Evolutionary conservation across 1,140 invertebrate species (phyloP).

Genomic region (Aricia agestis): DNA sequence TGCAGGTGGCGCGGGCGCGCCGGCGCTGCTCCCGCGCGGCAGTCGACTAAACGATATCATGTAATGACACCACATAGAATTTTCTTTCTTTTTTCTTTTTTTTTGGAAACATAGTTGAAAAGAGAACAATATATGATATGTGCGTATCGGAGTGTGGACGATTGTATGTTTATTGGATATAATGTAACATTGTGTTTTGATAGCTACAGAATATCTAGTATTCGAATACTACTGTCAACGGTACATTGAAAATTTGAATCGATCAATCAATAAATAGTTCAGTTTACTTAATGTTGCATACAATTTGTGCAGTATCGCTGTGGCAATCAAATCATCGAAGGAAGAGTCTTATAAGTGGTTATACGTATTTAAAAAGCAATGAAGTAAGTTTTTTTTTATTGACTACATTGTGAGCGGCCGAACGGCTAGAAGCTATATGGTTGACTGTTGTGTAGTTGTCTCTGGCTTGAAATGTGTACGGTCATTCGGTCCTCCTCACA

Average conservation of each 20-base stretch:
- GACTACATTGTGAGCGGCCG: conserved; percentile 27
- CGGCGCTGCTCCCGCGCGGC: conserved; percentile 41
- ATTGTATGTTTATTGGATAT: conserved; percentile 63
- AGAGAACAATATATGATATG: conserved; percentile 61
- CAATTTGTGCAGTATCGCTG: conserved; percentile 21
- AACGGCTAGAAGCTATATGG: conserved; percentile 47
- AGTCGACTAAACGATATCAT: conserved; percentile 57
- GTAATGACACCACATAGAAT: conserved; percentile 67
- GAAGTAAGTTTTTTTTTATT: conserved; percentile 4
- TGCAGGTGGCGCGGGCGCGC: conserved; percentile 47
- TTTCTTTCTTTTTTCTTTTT: conserved; percentile 63
- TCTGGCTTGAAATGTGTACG: conserved; percentile 45
- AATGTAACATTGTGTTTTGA: conserved; percentile 52
- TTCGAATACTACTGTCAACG: not conserved
- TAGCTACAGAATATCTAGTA: conserved; percentile 33
- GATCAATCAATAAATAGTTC: not conserved
- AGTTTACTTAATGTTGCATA: not conserved
- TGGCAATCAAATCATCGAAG: conserved; percentile 42
- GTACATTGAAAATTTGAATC: not conserved
- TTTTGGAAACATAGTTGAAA: conserved; percentile 64
- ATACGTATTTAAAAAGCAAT: conserved; percentile 27
- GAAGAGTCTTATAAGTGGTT: conserved; percentile 36
- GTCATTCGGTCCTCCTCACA: not conserved
- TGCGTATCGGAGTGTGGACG: conserved; percentile 70
- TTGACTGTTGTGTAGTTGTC: conserved; percentile 66